Evolutionary conservation across 2,113 vertebrate genomes (phyloP).

Genomic region (Chitala chitala): DNA sequence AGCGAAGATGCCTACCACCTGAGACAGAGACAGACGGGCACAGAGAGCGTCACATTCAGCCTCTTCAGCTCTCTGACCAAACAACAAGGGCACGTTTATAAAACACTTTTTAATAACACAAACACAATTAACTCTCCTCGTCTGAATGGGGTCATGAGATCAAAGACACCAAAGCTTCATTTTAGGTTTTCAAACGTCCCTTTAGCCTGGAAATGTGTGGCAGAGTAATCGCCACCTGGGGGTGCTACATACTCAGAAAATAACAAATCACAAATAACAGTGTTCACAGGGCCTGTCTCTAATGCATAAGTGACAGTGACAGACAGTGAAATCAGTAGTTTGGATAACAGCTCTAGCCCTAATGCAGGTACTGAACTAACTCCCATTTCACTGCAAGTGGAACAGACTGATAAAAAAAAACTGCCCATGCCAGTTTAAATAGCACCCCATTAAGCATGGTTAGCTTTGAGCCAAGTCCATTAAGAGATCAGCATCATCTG

Average conservation of each 20-base stretch:
- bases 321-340: neutral
- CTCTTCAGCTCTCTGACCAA: too few relatives aligned
- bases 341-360: neutral
- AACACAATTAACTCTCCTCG: too few relatives aligned
- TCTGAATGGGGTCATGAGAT: neutral
- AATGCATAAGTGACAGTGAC: neutral
- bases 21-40: constrained; percentile 28
- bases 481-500: neutral
- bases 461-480: neutral
- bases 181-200: too few relatives aligned
- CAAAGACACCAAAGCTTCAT: neutral
- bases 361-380: neutral
- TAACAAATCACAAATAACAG: neutral
- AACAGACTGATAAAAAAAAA: neutral
- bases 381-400: neutral
- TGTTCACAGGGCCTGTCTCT: neutral
- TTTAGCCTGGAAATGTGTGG: neutral
- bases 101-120: too few relatives aligned
- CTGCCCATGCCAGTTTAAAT: neutral
- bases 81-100: too few relatives aligned
- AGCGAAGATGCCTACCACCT: constrained; percentile 97
- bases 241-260: neutral
- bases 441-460: neutral
- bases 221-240: neutral
- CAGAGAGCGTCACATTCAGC: too few relatives aligned